Conservation (phyloP, 2,113 vertebrate species). For the Ranitomeya imitator region DNA sequence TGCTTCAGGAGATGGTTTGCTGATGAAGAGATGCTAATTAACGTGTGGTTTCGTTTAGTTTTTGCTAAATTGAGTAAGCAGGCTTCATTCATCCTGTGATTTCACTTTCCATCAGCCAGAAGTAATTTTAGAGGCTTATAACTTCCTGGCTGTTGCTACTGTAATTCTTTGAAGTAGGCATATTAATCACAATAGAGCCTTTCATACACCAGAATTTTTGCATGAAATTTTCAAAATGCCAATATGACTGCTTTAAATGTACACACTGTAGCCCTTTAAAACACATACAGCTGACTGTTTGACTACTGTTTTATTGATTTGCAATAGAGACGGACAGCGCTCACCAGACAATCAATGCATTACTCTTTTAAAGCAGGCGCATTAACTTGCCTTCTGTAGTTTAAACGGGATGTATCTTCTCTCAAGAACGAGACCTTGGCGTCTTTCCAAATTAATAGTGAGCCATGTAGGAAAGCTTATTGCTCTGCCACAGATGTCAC, state of each 20-base stretch:
- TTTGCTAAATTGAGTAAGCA: conserved; percentile 37
- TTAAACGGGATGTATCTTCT: conserved; percentile 23
- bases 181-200: conserved; percentile 48
- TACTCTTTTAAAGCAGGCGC: conserved; percentile 42
- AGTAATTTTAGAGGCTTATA: conserved; percentile 33
- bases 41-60: conserved; percentile 42
- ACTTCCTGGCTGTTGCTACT: conserved; percentile 43
- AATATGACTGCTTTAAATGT: conserved; percentile 27
- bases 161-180: conserved; percentile 44
- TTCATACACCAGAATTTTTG: conserved; percentile 35
- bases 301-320: conserved; percentile 49
- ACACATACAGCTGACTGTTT: conserved; percentile 25
- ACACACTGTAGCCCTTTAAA: conserved; percentile 42
- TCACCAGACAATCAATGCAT: conserved; percentile 50
- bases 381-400: conserved; percentile 44
- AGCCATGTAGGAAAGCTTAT: not conserved
- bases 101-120: conserved; percentile 47
- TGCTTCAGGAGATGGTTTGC: conserved; percentile 7
- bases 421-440: not conserved
- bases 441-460: not conserved
- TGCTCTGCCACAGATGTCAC: not conserved
- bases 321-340: conserved; percentile 45
- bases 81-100: conserved; percentile 27
- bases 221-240: conserved; percentile 34
- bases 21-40: conserved; percentile 36